Conservation (phyloP, 2,113 vertebrate species). For the Corapipo altera region DNA sequence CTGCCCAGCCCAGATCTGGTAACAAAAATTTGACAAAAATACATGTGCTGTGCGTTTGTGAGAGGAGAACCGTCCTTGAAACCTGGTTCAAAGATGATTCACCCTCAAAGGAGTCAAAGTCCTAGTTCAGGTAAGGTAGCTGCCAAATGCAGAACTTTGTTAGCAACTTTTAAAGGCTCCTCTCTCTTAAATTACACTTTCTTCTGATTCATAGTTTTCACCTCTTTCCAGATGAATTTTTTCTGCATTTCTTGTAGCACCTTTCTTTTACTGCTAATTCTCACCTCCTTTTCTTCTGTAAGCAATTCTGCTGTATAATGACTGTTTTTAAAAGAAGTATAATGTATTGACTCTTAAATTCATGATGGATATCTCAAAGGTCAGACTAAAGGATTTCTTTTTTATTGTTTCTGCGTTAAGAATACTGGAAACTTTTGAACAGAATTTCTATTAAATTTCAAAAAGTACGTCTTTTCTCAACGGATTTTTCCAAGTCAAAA, state of each 20-base stretch:
- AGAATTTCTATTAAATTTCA: background rate
- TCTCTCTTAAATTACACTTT: background rate
- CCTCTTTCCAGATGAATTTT: background rate
- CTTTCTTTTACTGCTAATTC: background rate
- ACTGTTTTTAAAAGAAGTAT: background rate
- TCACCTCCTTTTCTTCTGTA: background rate
- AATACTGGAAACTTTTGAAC: background rate
- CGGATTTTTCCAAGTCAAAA: background rate
- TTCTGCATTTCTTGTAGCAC: background rate
- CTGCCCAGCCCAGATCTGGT: background rate
- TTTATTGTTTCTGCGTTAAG: background rate
- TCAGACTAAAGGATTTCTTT: background rate
- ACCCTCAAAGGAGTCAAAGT: slow-evolving; percentile 58
- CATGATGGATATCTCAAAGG: background rate
- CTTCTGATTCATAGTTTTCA: background rate
- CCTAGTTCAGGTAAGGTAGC: slow-evolving; percentile 44
- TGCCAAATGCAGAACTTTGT: slow-evolving; percentile 36
- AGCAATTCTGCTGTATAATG: background rate
- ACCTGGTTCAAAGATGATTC: slow-evolving; percentile 44
- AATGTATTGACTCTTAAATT: background rate
- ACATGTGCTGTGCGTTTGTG: background rate
- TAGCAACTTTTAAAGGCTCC: slow-evolving; percentile 25
- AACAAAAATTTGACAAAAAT: slow-evolving; percentile 5
- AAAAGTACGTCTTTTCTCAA: background rate
- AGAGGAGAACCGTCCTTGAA: slow-evolving; percentile 52